Conservation (phyloP, 53 echinoderm and acorn worm species). For the Crossaster papposus region DNA sequence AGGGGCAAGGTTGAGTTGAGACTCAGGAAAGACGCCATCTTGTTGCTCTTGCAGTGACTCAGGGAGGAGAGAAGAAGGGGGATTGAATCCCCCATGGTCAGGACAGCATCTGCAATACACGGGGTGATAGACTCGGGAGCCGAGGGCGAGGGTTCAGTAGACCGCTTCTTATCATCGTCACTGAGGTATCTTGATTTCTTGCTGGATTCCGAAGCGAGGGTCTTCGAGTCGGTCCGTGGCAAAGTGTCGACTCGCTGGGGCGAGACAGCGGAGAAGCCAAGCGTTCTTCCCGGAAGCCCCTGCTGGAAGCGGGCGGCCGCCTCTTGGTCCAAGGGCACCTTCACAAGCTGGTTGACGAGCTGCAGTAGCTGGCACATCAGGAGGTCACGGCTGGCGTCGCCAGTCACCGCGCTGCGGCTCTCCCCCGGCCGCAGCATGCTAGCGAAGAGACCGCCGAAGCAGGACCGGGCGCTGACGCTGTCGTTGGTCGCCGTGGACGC, state of each 20-base stretch:
- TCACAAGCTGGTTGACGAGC: conserved; percentile 74
- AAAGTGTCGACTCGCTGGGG: conserved; percentile 17
- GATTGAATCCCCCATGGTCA: conserved; percentile 85
- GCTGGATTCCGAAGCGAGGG: conserved; percentile 6
- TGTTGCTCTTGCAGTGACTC: conserved; percentile 87
- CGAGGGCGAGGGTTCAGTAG: conserved; percentile 60
- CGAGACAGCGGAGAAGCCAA: conserved; percentile 34
- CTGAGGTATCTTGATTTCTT: conserved; percentile 61
- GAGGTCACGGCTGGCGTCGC: conserved; percentile 80
- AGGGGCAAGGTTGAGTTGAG: conserved; percentile 62
- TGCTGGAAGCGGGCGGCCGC: conserved; percentile 44
- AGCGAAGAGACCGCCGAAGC: conserved; percentile 81
- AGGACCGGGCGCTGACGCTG: conserved; percentile 68
- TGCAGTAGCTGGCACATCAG: conserved; percentile 80
- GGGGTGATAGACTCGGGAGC: conserved; percentile 21
- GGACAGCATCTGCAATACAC: conserved; percentile 85
- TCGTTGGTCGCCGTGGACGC: conserved; percentile 32
- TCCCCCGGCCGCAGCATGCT: conserved; percentile 75
- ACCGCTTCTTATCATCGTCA: conserved; percentile 96
- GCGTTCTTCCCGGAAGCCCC: conserved; percentile 44
- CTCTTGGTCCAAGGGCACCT: conserved; percentile 62
- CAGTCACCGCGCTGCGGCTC: conserved; percentile 6
- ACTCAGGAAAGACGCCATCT: conserved; percentile 84
- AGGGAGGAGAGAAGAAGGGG: conserved; percentile 79
- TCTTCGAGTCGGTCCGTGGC: conserved; percentile 60